Base-by-base conservation (phyloP, 2,113 vertebrate genomes). In the Rhea americana region DNA sequence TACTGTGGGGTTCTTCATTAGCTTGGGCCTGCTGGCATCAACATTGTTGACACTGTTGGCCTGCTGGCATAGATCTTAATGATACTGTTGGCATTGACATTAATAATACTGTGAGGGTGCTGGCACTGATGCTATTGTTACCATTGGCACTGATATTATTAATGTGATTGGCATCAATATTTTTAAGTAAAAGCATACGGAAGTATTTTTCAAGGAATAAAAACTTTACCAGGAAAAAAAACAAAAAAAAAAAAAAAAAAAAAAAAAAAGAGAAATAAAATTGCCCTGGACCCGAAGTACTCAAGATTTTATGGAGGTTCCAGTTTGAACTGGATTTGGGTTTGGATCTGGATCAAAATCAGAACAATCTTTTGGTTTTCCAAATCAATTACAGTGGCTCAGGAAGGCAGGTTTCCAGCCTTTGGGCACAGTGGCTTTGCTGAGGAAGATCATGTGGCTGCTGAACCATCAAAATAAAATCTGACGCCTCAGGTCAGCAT, bases 161-260 rank as follows among this genome's bases (percentile, higher is more conserved):
- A 45, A 9, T 56, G 71, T 4, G 56, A 65, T 55, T 82, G 71
- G 89, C 79, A 78, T 35, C 7, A 8, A 28, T 62, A 14, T 65
- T 61, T 87, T 51, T 9, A 55, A 43, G 43, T 65, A 30, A 6
- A 82, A 92, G 55, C 3, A 0, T 39, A 70, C 61, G 77, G 25
- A 81, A 67, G 50, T 71, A 58, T 90, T 82, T 95, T 70, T 78
- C 76, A 85, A 92, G 80, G 76, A 79, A 79, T 20, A 51, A 80
- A 75, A 48, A 56, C 35, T 55, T 56, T 66, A 82, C 50, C 8
- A 9, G 50, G 11, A 14, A 18, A 4, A 18, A 35, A 35, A 4
- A 18, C 5, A 35, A 4, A 18, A 7, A 1, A 55, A 1, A 55
- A n/a, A n/a, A 14, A 18, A 4, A 18, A 14, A 18, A 4, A 18